These are phyloP conservation scores for Synchiropus splendidus DNA, from an alignment of 2,113 vertebrate genomes.

Conservation along the genomic window DNA sequence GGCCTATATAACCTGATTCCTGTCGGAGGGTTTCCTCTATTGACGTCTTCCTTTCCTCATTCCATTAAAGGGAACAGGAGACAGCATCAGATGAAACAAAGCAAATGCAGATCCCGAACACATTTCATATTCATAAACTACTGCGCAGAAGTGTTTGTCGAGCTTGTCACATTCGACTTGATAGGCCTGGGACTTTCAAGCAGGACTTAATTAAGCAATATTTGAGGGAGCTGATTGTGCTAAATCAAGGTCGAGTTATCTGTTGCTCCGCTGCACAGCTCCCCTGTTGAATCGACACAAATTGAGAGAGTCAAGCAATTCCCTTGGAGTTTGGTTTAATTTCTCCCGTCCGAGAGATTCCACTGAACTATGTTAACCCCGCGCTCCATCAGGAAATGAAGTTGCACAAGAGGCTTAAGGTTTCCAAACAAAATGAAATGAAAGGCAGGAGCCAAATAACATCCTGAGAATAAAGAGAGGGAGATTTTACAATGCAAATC, in stretches of 20 bases:
- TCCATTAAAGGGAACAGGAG: constrained; percentile 43
- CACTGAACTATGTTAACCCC: constrained; percentile 36
- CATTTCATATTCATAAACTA: constrained; percentile 8
- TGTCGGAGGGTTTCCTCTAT: constrained; percentile 23
- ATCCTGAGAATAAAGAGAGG: not conserved
- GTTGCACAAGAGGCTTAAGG: constrained; percentile 26
- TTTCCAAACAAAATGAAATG: constrained; percentile 16
- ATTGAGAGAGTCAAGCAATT: constrained; percentile 41
- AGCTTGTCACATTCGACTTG: constrained; percentile 1
- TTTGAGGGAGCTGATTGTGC: constrained; percentile 29
- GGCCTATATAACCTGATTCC: constrained; percentile 38
- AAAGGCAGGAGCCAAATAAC: constrained; percentile 1
- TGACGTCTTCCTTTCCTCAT: constrained; percentile 19
- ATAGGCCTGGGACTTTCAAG: constrained; percentile 7
- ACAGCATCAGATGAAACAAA: constrained; percentile 9
- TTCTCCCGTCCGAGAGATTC: constrained; percentile 28
- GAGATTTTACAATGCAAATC: not conserved
- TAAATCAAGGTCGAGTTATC: constrained; percentile 35
- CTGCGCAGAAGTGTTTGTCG: not conserved
- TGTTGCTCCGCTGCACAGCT: constrained; percentile 16
- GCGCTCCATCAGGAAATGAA: constrained; percentile 25
- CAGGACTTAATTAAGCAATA: constrained; percentile 13
- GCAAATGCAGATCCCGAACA: constrained; percentile 11
- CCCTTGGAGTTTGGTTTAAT: constrained; percentile 48
- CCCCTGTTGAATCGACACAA: constrained; percentile 28